Evolutionary conservation across 2,797 vertebrate species (phyloP).

Genomic region (Acipenser transmontanus): DNA sequence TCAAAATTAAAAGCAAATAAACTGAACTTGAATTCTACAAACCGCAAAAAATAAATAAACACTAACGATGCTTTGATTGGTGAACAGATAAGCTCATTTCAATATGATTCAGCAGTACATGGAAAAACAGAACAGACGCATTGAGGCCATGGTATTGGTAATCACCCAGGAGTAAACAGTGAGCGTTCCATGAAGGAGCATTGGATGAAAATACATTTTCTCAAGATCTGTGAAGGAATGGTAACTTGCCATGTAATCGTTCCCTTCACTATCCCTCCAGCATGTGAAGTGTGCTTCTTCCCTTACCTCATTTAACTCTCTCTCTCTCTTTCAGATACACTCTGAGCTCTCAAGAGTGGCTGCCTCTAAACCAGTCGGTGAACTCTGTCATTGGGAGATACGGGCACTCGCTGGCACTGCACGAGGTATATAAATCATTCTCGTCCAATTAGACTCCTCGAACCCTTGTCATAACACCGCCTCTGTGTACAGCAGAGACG

Average conservation of each 20-base stretch:
- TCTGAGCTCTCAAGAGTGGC: slow-evolving; percentile 72
- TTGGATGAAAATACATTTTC: no score
- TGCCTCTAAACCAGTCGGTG: slow-evolving; percentile 69
- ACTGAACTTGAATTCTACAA: no score
- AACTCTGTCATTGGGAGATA: slow-evolving; percentile 81
- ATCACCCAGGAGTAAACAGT: no score
- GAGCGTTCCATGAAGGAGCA: no score
- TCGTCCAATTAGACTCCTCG: neutral
- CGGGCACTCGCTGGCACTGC: slow-evolving; percentile 79
- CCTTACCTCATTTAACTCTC: neutral
- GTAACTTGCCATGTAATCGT: neutral
- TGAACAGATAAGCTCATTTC: no score
- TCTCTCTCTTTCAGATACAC: slow-evolving; percentile 65
- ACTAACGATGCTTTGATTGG: no score
- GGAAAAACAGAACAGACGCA: no score
- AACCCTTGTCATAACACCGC: neutral
- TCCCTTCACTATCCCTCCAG: neutral
- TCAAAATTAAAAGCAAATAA: no score
- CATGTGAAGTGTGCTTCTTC: neutral
- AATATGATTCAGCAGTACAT: no score
- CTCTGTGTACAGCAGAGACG: neutral
- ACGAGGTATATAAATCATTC: slow-evolving; percentile 59
- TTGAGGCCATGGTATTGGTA: no score
- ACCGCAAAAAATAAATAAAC: no score
- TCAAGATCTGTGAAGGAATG: slow-evolving; percentile 18